Evolutionary conservation across 37 sponge, comb jelly and placozoan species (phyloP), one percentile per base, ranked within the genome.

Genomic region (Spongia lamella): DNA sequence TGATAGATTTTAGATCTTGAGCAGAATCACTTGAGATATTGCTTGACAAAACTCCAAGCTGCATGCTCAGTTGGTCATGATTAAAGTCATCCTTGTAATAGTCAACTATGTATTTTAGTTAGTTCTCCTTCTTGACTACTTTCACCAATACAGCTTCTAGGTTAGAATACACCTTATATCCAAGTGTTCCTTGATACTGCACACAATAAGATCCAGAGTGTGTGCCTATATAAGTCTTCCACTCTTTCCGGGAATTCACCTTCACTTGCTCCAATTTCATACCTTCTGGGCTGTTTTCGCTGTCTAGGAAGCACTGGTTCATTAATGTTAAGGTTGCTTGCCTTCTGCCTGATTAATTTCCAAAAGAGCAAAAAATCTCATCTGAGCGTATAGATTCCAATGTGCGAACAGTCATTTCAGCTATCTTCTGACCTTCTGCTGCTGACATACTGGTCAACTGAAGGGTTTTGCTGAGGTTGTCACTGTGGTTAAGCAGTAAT

Each of bases 381-480:
- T 87, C 88, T 40, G 38, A 71, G 6, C 88, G 36, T 24, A 81
- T 1, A 35, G 81, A 63, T 47, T 67, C 24, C 27, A 86, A 71
- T 59, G 87, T 79, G 22, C 35, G 50, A 15, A 86, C 76, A 17
- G 76, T 86, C 87, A 86, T 75, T 51, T 51, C 59, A 50, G 79
- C 88, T 27, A 87, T 43, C 25, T 58, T 31, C 29, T 76, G 70
- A 31, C 82, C 86, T 57, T 87, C 79, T 21, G 82, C 54, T 38
- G 87, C 81, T 47, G 72, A 86, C 81, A 80, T 66, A 26, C 47
- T 24, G n/a, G 54, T 9, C 29, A 58, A 63, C 53, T 86, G 87
- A 19, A 87, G 43, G 31, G 82, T 70, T 53, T 52, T 77, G 59
- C 89, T 88, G 50, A 82, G 51, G 49, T 88, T 88, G 65, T 88